Conservation (phyloP, 2,113 vertebrate genomes). For the Crotalus tigris region DNA sequence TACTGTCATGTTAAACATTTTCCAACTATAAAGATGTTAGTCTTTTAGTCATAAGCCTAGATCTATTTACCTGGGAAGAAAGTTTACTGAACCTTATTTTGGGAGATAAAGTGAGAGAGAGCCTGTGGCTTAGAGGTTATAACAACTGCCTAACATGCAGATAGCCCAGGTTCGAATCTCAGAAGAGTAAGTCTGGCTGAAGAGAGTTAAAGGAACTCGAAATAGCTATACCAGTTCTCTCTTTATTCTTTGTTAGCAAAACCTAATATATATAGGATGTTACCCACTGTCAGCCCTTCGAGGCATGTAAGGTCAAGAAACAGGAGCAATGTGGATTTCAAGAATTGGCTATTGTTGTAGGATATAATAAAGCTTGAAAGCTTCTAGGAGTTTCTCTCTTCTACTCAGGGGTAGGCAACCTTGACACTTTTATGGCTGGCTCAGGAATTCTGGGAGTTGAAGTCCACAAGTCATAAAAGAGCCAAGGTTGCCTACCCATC, state of each 20-base stretch:
- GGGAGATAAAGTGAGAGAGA: too few relatives aligned
- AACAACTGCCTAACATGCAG: too few relatives aligned
- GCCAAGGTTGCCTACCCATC: too few relatives aligned
- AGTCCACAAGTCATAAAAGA: too few relatives aligned
- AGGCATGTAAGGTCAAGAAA: neutral
- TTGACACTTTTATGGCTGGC: too few relatives aligned
- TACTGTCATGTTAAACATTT: neutral
- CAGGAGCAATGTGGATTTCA: neutral
- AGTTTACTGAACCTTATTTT: neutral
- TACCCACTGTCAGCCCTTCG: neutral
- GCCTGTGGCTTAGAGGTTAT: too few relatives aligned
- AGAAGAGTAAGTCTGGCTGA: too few relatives aligned
- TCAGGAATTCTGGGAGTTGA: too few relatives aligned
- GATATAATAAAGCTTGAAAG: neutral
- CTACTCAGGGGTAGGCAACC: neutral
- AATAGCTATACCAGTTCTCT: too few relatives aligned
- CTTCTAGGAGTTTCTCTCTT: neutral
- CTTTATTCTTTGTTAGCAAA: too few relatives aligned
- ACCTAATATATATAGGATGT: neutral
- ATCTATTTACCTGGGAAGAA: neutral
- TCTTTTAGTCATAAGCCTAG: neutral
- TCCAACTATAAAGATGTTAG: neutral
- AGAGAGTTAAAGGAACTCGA: too few relatives aligned
- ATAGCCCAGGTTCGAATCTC: too few relatives aligned
- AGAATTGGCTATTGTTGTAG: neutral